phyloP scores from a whole-genome alignment of 2,888 invertebrate genomes.

The Thecophora atra region DNA sequence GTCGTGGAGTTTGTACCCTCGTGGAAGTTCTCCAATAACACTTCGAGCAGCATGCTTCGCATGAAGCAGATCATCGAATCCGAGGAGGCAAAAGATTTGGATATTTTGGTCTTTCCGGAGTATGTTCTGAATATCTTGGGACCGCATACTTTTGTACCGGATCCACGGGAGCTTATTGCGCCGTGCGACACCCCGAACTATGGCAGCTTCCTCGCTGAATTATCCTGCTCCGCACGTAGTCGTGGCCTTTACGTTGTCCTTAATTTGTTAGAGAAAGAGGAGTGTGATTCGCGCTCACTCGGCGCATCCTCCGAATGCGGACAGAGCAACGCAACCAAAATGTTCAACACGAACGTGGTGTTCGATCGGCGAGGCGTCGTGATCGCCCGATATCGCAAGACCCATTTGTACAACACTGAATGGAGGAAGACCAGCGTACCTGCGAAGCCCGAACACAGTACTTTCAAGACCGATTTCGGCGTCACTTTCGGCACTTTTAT shows the following conservation, averaged over 20 bases:
- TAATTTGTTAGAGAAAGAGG: slow-evolving; percentile 69
- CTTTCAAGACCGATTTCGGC: slow-evolving; percentile 79
- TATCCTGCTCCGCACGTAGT: slow-evolving; percentile 71
- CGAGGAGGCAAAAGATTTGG: slow-evolving; percentile 63
- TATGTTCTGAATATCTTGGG: slow-evolving; percentile 62
- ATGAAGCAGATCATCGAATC: slow-evolving; percentile 55
- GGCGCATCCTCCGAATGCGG: slow-evolving; percentile 46
- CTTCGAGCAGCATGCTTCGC: slow-evolving; percentile 41
- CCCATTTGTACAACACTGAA: slow-evolving; percentile 65
- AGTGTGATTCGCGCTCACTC: slow-evolving; percentile 27
- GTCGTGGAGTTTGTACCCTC: slow-evolving; percentile 71
- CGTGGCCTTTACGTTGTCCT: slow-evolving; percentile 69
- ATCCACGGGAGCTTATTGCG: slow-evolving; percentile 54
- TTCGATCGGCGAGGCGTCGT: slow-evolving; percentile 78
- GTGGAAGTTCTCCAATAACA: slow-evolving; percentile 46
- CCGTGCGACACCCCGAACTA: slow-evolving; percentile 57
- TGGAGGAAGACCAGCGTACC: slow-evolving; percentile 67
- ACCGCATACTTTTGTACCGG: slow-evolving; percentile 60
- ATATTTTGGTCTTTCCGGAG: slow-evolving; percentile 85
- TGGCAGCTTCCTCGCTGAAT: slow-evolving; percentile 50
- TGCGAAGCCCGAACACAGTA: slow-evolving; percentile 69
- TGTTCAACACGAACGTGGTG: slow-evolving; percentile 82
- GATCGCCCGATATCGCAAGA: slow-evolving; percentile 69
- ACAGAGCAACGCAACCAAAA: slow-evolving; percentile 53
- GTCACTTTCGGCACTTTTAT: slow-evolving; percentile 82